These are phyloP conservation scores for Ctenodactylus gundi DNA, from an alignment of 2,113 vertebrate species.

Conservation along the genomic window DNA sequence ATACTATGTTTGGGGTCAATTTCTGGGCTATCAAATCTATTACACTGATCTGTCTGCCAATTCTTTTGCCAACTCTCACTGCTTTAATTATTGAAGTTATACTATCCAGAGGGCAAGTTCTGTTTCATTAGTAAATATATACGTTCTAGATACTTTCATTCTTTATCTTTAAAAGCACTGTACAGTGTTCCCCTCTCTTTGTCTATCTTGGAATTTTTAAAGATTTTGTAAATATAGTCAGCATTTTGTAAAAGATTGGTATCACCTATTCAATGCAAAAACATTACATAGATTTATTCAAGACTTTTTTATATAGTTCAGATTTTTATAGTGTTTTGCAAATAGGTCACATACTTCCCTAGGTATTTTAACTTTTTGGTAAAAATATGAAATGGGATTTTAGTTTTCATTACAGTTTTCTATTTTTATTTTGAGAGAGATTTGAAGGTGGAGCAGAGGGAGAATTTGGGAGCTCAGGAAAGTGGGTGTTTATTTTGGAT, in stretches of 20 bases:
- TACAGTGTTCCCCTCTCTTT: neutral
- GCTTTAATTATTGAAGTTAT: constrained; percentile 58
- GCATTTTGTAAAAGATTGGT: constrained; percentile 46
- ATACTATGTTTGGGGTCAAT: neutral
- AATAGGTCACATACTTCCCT: constrained; percentile 29
- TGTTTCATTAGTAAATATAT: constrained; percentile 43
- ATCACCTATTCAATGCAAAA: constrained; percentile 38
- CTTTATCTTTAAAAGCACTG: constrained; percentile 46
- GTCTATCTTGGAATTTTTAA: constrained; percentile 41
- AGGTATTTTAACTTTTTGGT: constrained; percentile 2
- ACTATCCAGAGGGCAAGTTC: neutral
- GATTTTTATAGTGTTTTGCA: neutral
- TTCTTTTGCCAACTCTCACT: neutral
- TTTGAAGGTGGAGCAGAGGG: constrained; percentile 24
- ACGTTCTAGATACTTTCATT: constrained; percentile 25
- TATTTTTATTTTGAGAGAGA: constrained; percentile 47
- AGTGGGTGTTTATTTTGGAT: constrained; percentile 65
- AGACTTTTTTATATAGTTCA: neutral
- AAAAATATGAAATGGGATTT: constrained; percentile 16
- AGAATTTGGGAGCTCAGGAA: constrained; percentile 51
- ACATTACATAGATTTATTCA: constrained; percentile 5
- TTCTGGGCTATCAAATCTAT: constrained; percentile 38
- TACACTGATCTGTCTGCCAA: constrained; percentile 24
- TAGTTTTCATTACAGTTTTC: constrained; percentile 44
- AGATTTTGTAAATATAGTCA: constrained; percentile 35